Evolutionary conservation across 2,888 invertebrate species (phyloP).

Genomic region (Catocala fraxini): DNA sequence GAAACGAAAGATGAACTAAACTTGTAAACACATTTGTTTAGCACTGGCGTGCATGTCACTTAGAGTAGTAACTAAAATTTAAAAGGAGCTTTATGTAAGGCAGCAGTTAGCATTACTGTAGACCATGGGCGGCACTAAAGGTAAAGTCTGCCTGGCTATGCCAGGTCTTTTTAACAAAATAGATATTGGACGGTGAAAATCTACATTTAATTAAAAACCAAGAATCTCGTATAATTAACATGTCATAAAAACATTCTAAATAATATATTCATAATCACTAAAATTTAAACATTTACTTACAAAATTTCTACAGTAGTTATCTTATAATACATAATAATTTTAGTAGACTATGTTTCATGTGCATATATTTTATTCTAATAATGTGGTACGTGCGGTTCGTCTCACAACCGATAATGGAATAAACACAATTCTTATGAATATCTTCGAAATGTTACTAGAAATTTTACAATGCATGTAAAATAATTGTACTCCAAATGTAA

Average conservation of each 20-base stretch:
- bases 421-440: constrained; percentile 10
- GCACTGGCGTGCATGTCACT: no score
- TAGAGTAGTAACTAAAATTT: no score
- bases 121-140: no score
- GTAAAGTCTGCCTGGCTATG: no score
- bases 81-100: no score
- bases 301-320: constrained; percentile 25
- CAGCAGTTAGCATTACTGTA: no score
- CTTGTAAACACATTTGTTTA: no score
- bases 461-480: constrained; percentile 6
- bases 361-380: constrained; percentile 9
- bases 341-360: constrained; percentile 16
- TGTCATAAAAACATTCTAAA: constrained; percentile 29
- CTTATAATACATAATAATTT: constrained; percentile 41
- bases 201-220: constrained; percentile 16
- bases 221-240: constrained; percentile 13
- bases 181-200: no score
- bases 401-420: constrained; percentile 15
- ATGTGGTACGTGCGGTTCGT: constrained; percentile 5
- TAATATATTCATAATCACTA: constrained; percentile 35
- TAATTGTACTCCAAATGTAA: background rate
- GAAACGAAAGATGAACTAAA: no score
- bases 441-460: constrained; percentile 21
- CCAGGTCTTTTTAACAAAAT: no score
- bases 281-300: constrained; percentile 37